A percentile compares a stretch with the other conserved stretches of the same genome.
phyloP scores from a whole-genome alignment of 2,888 invertebrate species.

The Eledona agricola region DNA sequence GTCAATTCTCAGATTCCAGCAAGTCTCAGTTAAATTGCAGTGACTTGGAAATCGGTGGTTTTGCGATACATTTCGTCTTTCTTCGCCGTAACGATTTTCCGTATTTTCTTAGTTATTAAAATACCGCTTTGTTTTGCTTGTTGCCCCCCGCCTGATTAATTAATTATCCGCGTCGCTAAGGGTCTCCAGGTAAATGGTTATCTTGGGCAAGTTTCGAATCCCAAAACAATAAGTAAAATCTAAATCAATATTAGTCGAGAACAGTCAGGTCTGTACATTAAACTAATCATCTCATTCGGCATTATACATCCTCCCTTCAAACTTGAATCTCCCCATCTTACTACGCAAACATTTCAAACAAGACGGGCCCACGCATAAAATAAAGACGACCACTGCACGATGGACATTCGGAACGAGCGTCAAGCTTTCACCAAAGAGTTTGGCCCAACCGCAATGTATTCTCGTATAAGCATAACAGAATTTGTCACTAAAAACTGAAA shows the following conservation, averaged over 20 bases:
- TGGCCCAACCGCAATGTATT: conserved; percentile 32
- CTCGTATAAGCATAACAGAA: no score
- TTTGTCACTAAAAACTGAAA: no score
- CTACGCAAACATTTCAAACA: conserved; percentile 55
- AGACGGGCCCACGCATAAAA: conserved; percentile 50
- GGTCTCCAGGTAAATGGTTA: conserved; percentile 47
- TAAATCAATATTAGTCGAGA: conserved; percentile 57
- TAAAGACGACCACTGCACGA: conserved; percentile 49
- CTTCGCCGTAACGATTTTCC: no score
- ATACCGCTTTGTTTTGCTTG: no score
- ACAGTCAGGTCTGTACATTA: conserved; percentile 55
- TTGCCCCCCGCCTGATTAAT: conserved; percentile 24
- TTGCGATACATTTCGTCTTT: no score
- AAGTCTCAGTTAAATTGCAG: no score
- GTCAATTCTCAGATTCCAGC: no score
- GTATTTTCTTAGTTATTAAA: no score
- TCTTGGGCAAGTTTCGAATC: conserved; percentile 44
- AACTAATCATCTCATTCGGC: conserved; percentile 57
- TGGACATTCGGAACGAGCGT: conserved; percentile 43
- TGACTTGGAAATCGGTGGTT: no score
- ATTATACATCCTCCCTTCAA: conserved; percentile 54
- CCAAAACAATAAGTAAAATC: conserved; percentile 57
- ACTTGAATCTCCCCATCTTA: conserved; percentile 51
- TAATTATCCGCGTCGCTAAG: conserved; percentile 36
- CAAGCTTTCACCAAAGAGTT: conserved; percentile 36